Conservation (phyloP, 2,113 vertebrate species). For the Ascaphus truei region DNA sequence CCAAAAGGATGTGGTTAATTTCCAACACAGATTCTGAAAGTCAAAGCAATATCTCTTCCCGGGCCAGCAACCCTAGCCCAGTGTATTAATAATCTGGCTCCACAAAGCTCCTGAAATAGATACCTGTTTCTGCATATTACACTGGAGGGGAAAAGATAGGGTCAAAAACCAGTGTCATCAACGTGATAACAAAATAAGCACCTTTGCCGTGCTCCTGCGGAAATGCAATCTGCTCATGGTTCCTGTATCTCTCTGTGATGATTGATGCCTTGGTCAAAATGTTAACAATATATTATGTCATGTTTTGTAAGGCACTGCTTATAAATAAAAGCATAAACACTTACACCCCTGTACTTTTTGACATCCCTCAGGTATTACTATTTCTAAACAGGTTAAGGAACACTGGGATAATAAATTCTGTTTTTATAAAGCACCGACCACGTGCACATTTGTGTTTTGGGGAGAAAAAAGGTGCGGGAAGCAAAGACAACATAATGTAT, state of each 20-base stretch:
- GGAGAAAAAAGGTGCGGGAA: too few relatives aligned
- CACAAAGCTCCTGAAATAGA: too few relatives aligned
- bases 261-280: background rate
- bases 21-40: background rate
- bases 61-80: background rate
- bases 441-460: too few relatives aligned
- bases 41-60: background rate
- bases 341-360: background rate
- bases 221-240: background rate
- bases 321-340: background rate
- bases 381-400: background rate
- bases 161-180: background rate
- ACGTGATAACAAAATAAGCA: constrained; percentile 5
- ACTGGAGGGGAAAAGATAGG: background rate
- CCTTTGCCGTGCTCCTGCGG: background rate
- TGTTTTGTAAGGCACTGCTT: background rate
- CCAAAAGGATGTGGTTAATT: background rate
- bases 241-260: background rate
- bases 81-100: background rate
- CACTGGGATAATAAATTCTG: background rate
- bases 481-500: too few relatives aligned
- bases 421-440: background rate
- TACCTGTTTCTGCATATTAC: background rate
- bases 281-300: background rate
- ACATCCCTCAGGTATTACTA: background rate